Evolutionary conservation across 2,888 invertebrate genomes (phyloP), one percentile per base, ranked within the genome.

Genomic region (Ormia ochracea): DNA sequence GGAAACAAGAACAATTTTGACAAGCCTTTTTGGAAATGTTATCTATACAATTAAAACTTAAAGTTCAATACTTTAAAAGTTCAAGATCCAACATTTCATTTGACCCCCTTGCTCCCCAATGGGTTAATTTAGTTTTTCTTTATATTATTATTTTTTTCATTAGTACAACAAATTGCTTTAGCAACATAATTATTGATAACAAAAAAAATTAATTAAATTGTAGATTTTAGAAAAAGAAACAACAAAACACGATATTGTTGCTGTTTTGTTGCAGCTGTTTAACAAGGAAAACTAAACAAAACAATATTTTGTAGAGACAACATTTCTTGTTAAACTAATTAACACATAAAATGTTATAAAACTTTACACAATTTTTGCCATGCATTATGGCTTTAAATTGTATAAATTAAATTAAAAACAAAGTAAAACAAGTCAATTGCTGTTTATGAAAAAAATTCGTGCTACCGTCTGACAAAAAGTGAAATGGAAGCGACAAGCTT

Each of bases 201-300:
- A n/a, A n/a, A n/a, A 68, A 80, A 80, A 68, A 66, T 76, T 80
- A 80, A 80, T 80, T 80, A 68, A 80, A 73, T 68, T 80, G 76
- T 76, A 45, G 54, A 48, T 54, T 43, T 19, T 48, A n/a, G 6
- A 68, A 59, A 66, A 28, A 63, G 10, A 12, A 28, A 19, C 19
- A 45, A 50, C 19, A 65, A 12, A 74, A 73, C 31, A 21, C 23
- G 28, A 65, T n/a, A 33, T 4, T 14, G 23, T 6, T 4, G 33
- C 33, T 54, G 52, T 23, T 41, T 61, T 61, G 43, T n/a, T n/a
- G 28, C 17, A 28, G 19, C 38, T 38, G 65, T 38, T 59, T 28
- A 28, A 45, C 58, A 52, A 61, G 38, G 31, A 41, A 72, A 72
- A 52, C 4, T 50, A 61, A 48, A 36, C 43, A 19, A 31, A 50